Conservation (phyloP, 2,888 invertebrate species). For the Drosophila niveifrons region DNA sequence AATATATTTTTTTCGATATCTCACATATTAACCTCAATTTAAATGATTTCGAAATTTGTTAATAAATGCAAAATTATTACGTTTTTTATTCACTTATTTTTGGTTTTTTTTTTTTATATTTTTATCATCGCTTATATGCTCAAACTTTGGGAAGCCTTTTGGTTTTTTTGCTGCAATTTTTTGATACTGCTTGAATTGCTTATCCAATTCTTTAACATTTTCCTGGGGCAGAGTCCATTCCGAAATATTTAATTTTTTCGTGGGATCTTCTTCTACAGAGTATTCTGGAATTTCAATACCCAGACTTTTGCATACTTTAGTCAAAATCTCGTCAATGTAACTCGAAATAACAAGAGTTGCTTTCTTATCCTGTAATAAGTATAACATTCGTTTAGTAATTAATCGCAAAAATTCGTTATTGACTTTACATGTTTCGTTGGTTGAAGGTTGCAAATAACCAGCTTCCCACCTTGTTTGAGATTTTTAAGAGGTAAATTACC, state of each 20-base stretch:
- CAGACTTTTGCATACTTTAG: constrained; percentile 90
- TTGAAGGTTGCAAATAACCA: constrained; percentile 98
- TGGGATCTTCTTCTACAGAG: constrained; percentile 88
- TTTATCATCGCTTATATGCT: constrained; percentile 14
- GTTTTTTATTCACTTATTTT: constrained; percentile 41
- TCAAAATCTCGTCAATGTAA: constrained; percentile 94
- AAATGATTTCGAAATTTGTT: background rate
- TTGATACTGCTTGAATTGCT: constrained; percentile 86
- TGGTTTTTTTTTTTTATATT: constrained; percentile 46
- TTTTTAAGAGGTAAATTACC: constrained; percentile 96
- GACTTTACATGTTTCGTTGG: constrained; percentile 96
- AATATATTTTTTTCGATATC: background rate
- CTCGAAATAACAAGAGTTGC: constrained; percentile 95
- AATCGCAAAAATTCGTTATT: background rate
- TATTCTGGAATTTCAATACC: constrained; percentile 91
- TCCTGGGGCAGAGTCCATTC: constrained; percentile 91
- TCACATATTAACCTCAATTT: background rate
- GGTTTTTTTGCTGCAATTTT: constrained; percentile 30
- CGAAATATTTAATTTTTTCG: constrained; percentile 84
- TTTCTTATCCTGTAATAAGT: constrained; percentile 91
- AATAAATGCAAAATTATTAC: background rate
- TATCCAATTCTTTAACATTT: constrained; percentile 88
- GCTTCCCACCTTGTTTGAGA: constrained; percentile 93
- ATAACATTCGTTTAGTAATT: background rate
- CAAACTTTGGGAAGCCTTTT: background rate